Evolutionary conservation across 2,113 vertebrate genomes (phyloP).

Genomic region (Hippopotamus amphibius): DNA sequence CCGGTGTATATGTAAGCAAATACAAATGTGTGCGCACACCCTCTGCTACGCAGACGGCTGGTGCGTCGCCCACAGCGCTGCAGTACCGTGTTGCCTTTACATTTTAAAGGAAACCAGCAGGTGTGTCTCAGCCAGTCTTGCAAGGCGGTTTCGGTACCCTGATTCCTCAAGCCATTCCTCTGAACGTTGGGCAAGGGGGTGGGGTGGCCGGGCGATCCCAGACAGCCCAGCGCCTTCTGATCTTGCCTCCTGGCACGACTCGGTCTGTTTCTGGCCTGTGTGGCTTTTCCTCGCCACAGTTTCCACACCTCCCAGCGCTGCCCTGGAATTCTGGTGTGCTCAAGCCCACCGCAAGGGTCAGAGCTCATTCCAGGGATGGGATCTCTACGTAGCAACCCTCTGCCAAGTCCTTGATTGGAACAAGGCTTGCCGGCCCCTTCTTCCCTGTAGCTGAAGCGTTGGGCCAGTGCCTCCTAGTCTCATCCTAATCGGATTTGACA

Average conservation of each 20-base stretch:
- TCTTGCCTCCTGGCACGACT: neutral
- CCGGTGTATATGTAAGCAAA: neutral
- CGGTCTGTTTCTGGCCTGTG: neutral
- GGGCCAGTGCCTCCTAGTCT: neutral
- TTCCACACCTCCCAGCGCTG: neutral
- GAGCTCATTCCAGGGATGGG: neutral
- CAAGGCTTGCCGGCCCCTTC: neutral
- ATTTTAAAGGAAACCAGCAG: neutral
- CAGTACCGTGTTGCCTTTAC: neutral
- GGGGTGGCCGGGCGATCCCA: neutral
- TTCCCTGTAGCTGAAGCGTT: accelerated
- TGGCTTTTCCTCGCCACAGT: neutral
- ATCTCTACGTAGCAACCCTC: neutral
- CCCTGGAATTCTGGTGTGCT: neutral
- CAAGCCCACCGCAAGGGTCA: neutral
- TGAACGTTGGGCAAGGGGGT: neutral
- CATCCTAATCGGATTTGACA: neutral
- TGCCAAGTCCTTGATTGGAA: neutral
- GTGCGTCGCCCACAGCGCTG: neutral
- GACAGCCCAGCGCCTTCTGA: neutral
- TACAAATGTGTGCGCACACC: neutral
- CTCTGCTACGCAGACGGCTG: neutral
- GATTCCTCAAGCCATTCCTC: neutral
- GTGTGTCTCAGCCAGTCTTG: neutral
- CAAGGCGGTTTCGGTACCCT: neutral